These are phyloP conservation scores for Saxidomus purpurata DNA, from an alignment of 1,140 invertebrate species.

Conservation along the genomic window DNA sequence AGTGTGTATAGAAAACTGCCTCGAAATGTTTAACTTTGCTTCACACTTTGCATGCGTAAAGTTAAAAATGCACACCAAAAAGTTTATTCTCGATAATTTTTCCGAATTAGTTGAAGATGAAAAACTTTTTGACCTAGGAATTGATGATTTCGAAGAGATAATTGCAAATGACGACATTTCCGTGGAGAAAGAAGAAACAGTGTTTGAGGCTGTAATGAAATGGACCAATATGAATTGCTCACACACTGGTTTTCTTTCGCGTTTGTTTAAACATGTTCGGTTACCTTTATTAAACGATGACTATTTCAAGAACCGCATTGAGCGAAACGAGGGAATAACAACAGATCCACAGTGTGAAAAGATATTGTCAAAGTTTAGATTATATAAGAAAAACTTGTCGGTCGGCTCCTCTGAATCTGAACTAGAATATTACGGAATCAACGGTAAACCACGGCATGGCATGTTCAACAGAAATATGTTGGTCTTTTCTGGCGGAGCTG, in stretches of 20 bases:
- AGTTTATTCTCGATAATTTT: conserved; percentile 80
- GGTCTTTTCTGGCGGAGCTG: conserved; percentile 79
- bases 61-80: conserved; percentile 67
- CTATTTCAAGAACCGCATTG: conserved; percentile 66
- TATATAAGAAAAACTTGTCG: background rate
- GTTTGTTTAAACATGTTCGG: conserved; percentile 75
- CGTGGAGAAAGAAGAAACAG: conserved; percentile 77
- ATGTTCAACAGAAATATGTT: conserved; percentile 80
- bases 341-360: conserved; percentile 44
- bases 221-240: conserved; percentile 75
- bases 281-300: conserved; percentile 73
- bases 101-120: conserved; percentile 68
- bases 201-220: conserved; percentile 76
- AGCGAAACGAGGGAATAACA: conserved; percentile 57
- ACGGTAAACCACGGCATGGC: conserved; percentile 72
- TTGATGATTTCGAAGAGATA: conserved; percentile 68
- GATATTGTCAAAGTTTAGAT: background rate
- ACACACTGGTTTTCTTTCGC: conserved; percentile 68
- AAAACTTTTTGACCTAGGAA: conserved; percentile 65
- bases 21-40: conserved; percentile 77
- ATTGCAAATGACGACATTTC: conserved; percentile 78
- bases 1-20: conserved; percentile 73
- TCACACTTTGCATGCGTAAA: conserved; percentile 70
- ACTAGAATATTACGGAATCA: background rate
- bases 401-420: background rate